Conservation (phyloP, 2,888 invertebrate species). For the Furcula furcula region DNA sequence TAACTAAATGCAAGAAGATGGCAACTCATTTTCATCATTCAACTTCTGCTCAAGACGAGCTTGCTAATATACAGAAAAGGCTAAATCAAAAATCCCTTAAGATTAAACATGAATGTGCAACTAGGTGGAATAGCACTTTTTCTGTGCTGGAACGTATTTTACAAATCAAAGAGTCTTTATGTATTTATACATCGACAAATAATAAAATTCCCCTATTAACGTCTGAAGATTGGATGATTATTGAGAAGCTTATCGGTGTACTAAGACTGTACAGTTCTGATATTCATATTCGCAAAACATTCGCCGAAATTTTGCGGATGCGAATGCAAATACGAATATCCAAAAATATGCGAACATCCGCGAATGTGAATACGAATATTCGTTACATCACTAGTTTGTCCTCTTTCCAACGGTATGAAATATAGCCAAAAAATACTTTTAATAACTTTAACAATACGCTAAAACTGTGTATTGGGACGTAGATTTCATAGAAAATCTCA, state of each 20-base stretch:
- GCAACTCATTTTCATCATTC: slow-evolving; percentile 17
- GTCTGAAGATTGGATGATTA: slow-evolving; percentile 13
- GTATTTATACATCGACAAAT: slow-evolving; percentile 17
- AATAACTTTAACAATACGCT: too few relatives aligned
- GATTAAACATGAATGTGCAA: slow-evolving; percentile 15
- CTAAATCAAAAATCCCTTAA: slow-evolving; percentile 14
- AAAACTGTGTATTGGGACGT: too few relatives aligned
- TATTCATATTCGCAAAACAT: too few relatives aligned
- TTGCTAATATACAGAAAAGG: slow-evolving; percentile 13
- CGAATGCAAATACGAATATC: too few relatives aligned
- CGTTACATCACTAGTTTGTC: too few relatives aligned
- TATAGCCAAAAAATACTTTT: too few relatives aligned
- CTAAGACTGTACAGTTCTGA: too few relatives aligned
- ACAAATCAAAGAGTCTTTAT: slow-evolving; percentile 13
- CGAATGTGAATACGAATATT: too few relatives aligned
- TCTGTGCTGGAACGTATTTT: slow-evolving; percentile 17
- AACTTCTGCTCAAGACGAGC: slow-evolving; percentile 13
- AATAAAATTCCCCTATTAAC: slow-evolving; percentile 19
- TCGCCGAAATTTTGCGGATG: too few relatives aligned
- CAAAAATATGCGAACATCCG: too few relatives aligned
- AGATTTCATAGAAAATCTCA: too few relatives aligned
- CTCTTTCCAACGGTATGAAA: too few relatives aligned
- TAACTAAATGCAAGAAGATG: slow-evolving; percentile 18
- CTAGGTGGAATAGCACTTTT: slow-evolving; percentile 17
- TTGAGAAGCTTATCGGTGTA: slow-evolving; percentile 3